Percentiles rank a stretch among this genome's conserved stretches.
These are phyloP conservation scores for Leptothorax acervorum DNA, from an alignment of 2,888 invertebrate species.

Conservation along the genomic window DNA sequence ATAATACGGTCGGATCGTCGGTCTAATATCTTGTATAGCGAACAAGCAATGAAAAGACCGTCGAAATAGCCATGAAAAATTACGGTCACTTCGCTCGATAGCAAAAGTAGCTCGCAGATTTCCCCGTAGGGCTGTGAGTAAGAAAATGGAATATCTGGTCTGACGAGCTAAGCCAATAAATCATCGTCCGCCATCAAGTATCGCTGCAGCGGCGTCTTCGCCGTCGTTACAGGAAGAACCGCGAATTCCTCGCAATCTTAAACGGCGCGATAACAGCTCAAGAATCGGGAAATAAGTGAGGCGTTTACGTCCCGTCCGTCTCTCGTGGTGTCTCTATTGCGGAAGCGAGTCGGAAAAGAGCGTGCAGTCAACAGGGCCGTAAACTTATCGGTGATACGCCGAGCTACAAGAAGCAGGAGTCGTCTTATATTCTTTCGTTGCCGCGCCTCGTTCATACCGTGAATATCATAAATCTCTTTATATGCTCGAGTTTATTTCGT, in stretches of 20 bases:
- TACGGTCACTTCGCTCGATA: constrained; percentile 47
- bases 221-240: constrained; percentile 30
- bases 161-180: constrained; percentile 47
- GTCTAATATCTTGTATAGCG: constrained; percentile 46
- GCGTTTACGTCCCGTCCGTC: constrained; percentile 49
- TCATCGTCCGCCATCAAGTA: constrained; percentile 50
- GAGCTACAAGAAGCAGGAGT: constrained; percentile 54
- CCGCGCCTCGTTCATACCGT: constrained; percentile 12
- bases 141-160: constrained; percentile 54
- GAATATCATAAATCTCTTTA: constrained; percentile 80
- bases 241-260: constrained; percentile 60
- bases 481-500: constrained; percentile 78
- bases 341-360: constrained; percentile 62
- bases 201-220: constrained; percentile 49
- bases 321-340: constrained; percentile 54
- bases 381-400: constrained; percentile 78
- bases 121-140: constrained; percentile 39
- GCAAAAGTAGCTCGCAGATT: constrained; percentile 52
- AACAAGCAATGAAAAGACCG: constrained; percentile 39
- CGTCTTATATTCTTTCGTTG: constrained; percentile 30
- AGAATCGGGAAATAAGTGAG: constrained; percentile 31
- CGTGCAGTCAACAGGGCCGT: constrained; percentile 77
- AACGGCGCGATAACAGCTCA: constrained; percentile 64
- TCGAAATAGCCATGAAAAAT: constrained; percentile 54
- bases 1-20: constrained; percentile 30